Conservation (phyloP, 2,888 invertebrate genomes). For the Platerodrilus igneus region DNA sequence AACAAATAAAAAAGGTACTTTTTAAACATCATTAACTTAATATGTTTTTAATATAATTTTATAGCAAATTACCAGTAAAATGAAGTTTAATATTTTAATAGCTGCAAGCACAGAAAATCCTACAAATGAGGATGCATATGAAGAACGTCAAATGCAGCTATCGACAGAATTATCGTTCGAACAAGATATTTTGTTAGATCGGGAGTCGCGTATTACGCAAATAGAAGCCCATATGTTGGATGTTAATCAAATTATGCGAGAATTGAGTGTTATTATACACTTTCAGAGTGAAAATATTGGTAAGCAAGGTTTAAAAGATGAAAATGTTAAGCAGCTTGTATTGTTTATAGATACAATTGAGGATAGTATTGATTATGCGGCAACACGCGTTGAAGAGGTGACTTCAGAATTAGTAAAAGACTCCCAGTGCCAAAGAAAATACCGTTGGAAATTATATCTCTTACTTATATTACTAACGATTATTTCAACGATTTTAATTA, state of each 20-base stretch:
- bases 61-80: constrained; percentile 63
- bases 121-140: constrained; percentile 41
- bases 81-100: constrained; percentile 57
- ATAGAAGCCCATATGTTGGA: constrained; percentile 80
- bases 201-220: constrained; percentile 72
- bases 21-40: neutral
- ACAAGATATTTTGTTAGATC: constrained; percentile 72
- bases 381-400: constrained; percentile 73
- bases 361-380: constrained; percentile 70
- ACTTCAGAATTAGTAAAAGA: constrained; percentile 76
- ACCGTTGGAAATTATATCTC: constrained; percentile 69
- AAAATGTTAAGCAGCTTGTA: no score
- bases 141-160: constrained; percentile 46
- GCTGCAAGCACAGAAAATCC: constrained; percentile 38
- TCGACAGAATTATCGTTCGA: constrained; percentile 68
- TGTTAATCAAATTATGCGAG: constrained; percentile 78
- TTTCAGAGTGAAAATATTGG: constrained; percentile 70
- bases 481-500: constrained; percentile 62
- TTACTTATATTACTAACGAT: constrained; percentile 63
- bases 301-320: no score
- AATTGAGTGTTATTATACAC: constrained; percentile 65
- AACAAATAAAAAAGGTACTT: constrained; percentile 71
- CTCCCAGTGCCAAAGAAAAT: constrained; percentile 70
- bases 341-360: constrained; percentile 83
- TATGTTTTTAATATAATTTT: no score